These are phyloP conservation scores for Peromyscus polionotus DNA, from an alignment of 2,113 vertebrate species.

Conservation along the genomic window DNA sequence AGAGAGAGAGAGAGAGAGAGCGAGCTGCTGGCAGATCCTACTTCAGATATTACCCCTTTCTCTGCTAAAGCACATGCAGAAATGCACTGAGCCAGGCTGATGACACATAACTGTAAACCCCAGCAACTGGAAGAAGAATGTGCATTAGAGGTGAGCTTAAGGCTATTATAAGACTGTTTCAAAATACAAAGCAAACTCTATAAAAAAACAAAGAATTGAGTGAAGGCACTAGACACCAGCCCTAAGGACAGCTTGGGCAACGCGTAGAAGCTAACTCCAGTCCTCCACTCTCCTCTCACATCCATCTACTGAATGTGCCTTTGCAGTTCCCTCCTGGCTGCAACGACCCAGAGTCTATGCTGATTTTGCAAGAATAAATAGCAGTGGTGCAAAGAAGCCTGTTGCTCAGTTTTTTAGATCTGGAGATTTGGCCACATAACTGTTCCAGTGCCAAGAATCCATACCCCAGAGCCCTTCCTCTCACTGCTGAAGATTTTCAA, in stretches of 20 bases:
- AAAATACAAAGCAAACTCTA: background rate
- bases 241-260: background rate
- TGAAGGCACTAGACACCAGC: background rate
- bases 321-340: background rate
- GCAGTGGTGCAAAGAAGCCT: conserved; percentile 15
- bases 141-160: background rate
- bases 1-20: background rate
- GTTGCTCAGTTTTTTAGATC: conserved; percentile 66
- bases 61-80: background rate
- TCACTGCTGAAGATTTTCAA: conserved; percentile 58
- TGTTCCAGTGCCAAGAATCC: conserved; percentile 56
- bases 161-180: background rate
- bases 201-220: background rate
- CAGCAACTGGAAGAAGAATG: background rate
- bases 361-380: conserved; percentile 65
- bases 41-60: background rate
- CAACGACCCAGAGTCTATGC: background rate
- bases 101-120: background rate
- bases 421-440: conserved; percentile 57
- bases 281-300: accelerated
- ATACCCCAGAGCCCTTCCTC: conserved; percentile 51
- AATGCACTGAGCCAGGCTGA: background rate
- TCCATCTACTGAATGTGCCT: accelerated
- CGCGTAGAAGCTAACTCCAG: background rate
- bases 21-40: too few relatives aligned